These are phyloP conservation scores for Hyla sarda DNA, from an alignment of 2,113 vertebrate species.

Conservation along the genomic window DNA sequence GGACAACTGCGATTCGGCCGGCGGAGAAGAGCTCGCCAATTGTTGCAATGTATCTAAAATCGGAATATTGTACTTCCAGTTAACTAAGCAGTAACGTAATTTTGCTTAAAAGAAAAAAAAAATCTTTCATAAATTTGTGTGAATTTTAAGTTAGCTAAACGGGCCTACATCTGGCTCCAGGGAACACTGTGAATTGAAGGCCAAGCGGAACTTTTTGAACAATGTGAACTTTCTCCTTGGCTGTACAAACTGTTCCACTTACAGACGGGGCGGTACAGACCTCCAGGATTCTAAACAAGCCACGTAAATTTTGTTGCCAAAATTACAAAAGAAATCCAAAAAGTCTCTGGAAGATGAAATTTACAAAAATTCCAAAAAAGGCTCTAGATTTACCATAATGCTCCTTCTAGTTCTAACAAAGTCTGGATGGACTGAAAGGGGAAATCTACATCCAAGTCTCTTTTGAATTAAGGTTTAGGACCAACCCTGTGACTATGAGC, in stretches of 20 bases:
- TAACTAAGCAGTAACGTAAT: neutral
- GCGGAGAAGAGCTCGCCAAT: slow-evolving; percentile 3
- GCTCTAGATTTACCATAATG: neutral
- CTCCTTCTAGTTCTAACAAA: neutral
- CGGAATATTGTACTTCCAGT: neutral
- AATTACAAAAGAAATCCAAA: neutral
- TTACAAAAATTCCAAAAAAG: neutral
- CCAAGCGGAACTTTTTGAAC: neutral
- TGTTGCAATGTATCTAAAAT: neutral
- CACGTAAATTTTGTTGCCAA: neutral
- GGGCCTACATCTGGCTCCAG: neutral
- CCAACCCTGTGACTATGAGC: neutral
- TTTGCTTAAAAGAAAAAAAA: too few relatives aligned
- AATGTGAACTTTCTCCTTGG: neutral
- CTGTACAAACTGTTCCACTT: neutral
- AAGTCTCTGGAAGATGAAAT: neutral
- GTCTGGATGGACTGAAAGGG: neutral
- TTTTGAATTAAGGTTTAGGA: neutral
- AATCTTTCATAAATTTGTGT: neutral
- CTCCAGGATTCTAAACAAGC: neutral
- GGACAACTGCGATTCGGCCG: neutral
- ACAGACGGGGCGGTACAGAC: neutral
- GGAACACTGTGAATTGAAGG: slow-evolving; percentile 9
- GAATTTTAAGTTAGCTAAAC: neutral
- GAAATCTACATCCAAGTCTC: neutral